Percentiles rank a stretch among this genome's conserved stretches.
These are phyloP conservation scores for Varanus komodoensis DNA, from an alignment of 2,113 vertebrate species.

Conservation along the genomic window DNA sequence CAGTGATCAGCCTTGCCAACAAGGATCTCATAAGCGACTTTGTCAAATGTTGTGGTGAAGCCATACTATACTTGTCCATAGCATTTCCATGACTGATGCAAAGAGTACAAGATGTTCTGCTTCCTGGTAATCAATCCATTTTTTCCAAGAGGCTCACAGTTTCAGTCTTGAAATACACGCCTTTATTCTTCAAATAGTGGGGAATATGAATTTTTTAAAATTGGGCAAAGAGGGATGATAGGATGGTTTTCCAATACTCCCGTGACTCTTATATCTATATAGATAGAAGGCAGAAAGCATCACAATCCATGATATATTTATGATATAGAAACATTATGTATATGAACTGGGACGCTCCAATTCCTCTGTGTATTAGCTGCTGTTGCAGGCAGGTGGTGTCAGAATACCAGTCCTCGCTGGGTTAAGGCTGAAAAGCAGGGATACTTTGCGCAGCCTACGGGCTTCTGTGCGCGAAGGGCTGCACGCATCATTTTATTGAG, in stretches of 20 bases:
- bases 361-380: neutral
- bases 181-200: neutral
- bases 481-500: no score
- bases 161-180: neutral
- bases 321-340: no score
- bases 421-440: neutral
- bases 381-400: rapidly evolving
- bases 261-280: neutral
- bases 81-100: no score
- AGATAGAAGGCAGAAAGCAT: neutral
- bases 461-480: no score
- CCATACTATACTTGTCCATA: no score
- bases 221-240: neutral
- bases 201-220: neutral
- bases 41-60: neutral
- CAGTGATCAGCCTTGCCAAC: neutral
- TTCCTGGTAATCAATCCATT: no score
- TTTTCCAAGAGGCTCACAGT: neutral
- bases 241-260: neutral
- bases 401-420: neutral
- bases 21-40: neutral
- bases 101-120: no score
- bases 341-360: neutral
- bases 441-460: neutral
- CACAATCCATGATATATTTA: neutral